Conservation (phyloP, 2,888 invertebrate species). For the Macaria liturata region DNA sequence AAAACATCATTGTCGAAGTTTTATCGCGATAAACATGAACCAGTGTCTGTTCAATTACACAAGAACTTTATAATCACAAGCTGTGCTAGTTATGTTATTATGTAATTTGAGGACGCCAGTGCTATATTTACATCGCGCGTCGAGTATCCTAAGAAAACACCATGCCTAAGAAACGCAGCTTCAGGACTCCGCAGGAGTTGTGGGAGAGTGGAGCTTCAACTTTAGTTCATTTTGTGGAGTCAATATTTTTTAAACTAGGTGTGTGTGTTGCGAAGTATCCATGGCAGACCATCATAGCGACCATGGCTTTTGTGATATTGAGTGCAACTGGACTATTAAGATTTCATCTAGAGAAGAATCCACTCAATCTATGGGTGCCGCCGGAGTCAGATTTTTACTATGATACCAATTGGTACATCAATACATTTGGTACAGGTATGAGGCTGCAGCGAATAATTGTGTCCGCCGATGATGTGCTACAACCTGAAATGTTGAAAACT, state of each 20-base stretch:
- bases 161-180: slow-evolving; percentile 61
- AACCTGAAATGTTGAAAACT: slow-evolving; percentile 81
- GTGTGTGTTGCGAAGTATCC: slow-evolving; percentile 84
- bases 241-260: slow-evolving; percentile 83
- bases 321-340: slow-evolving; percentile 85
- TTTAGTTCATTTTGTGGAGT: slow-evolving; percentile 71
- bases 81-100: slow-evolving; percentile 9
- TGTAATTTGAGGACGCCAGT: slow-evolving; percentile 8
- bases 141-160: slow-evolving; percentile 13
- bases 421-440: slow-evolving; percentile 85
- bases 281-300: slow-evolving; percentile 82
- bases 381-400: slow-evolving; percentile 86
- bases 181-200: slow-evolving; percentile 64
- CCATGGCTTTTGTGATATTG: slow-evolving; percentile 80
- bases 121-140: slow-evolving; percentile 5
- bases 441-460: slow-evolving; percentile 85
- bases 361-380: slow-evolving; percentile 90
- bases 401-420: slow-evolving; percentile 89
- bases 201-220: slow-evolving; percentile 71
- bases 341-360: slow-evolving; percentile 89
- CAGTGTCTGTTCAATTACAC: not conserved
- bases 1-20: no score
- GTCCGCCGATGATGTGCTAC: slow-evolving; percentile 86
- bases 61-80: not conserved
- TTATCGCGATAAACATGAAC: not conserved